Conservation (phyloP, 2,797 vertebrate genomes). For the Gouania willdenowi region DNA sequence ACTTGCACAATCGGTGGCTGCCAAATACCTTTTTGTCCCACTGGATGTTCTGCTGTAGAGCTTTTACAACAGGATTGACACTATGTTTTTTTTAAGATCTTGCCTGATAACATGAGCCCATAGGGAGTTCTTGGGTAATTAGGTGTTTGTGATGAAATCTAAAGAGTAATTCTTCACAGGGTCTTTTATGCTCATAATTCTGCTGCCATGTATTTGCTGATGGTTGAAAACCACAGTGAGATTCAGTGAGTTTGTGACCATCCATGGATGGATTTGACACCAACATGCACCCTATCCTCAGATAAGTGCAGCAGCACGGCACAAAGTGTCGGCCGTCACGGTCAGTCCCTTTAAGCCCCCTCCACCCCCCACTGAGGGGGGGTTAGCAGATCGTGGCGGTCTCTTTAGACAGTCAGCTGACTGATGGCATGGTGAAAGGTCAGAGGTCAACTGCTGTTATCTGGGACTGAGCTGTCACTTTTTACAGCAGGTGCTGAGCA, state of each 20-base stretch:
- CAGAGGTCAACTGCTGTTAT: slow-evolving; percentile 63
- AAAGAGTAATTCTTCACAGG: too few species aligned
- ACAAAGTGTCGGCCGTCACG: slow-evolving; percentile 25
- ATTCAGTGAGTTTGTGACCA: slow-evolving; percentile 5
- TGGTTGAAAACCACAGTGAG: slow-evolving; percentile 6
- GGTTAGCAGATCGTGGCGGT: slow-evolving; percentile 19
- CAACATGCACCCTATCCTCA: slow-evolving; percentile 15
- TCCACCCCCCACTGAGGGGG: slow-evolving; percentile 4
- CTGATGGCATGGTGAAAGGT: slow-evolving; percentile 64
- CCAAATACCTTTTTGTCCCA: too few species aligned
- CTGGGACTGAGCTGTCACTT: slow-evolving; percentile 54
- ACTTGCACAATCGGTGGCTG: too few species aligned
- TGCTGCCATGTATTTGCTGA: background rate
- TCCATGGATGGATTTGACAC: slow-evolving; percentile 1
- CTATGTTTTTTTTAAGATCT: too few species aligned
- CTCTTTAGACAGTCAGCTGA: slow-evolving; percentile 43
- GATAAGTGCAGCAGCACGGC: slow-evolving; percentile 23
- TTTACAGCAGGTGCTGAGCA: slow-evolving; percentile 65
- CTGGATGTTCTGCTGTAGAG: too few species aligned
- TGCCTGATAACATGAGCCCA: too few species aligned
- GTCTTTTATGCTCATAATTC: too few species aligned
- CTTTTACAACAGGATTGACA: too few species aligned
- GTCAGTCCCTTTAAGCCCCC: slow-evolving; percentile 24
- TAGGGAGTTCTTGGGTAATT: too few species aligned
- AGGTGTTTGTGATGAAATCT: too few species aligned